A percentile compares a stretch with the other conserved stretches of the same genome.
Evolutionary conservation across 2,888 invertebrate genomes (phyloP).

Genomic region (Rotaria sp.): DNA sequence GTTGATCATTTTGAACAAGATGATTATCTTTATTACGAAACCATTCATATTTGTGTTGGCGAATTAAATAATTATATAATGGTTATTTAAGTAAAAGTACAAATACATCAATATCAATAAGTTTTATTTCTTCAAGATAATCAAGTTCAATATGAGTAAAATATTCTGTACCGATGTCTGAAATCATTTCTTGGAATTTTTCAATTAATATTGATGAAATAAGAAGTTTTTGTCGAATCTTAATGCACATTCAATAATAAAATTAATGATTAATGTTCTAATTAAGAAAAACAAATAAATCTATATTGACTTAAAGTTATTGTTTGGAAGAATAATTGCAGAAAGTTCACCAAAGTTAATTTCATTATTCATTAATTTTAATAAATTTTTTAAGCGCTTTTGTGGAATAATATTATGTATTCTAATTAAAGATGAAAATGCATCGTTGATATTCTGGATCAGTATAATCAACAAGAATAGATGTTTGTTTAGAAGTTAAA

Average conservation of each 20-base stretch:
- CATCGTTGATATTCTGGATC: background rate
- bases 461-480: constrained; percentile 1
- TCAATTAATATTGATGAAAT: background rate
- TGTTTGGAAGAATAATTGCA: background rate
- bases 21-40: background rate
- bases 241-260: background rate
- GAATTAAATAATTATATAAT: background rate
- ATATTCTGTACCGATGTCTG: background rate
- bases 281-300: too few relatives aligned
- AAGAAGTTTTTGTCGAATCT: background rate
- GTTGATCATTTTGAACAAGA: background rate
- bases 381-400: background rate
- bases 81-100: background rate
- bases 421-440: background rate
- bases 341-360: background rate
- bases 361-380: background rate
- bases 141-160: background rate
- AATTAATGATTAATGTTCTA: background rate
- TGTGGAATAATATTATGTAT: background rate
- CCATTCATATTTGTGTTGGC: background rate
- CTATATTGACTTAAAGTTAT: background rate
- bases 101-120: background rate
- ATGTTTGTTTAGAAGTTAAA: constrained; percentile 1
- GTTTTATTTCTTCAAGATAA: background rate
- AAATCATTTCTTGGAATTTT: background rate